Conservation (phyloP, 1,140 invertebrate species). For the Drosophila bifasciata region DNA sequence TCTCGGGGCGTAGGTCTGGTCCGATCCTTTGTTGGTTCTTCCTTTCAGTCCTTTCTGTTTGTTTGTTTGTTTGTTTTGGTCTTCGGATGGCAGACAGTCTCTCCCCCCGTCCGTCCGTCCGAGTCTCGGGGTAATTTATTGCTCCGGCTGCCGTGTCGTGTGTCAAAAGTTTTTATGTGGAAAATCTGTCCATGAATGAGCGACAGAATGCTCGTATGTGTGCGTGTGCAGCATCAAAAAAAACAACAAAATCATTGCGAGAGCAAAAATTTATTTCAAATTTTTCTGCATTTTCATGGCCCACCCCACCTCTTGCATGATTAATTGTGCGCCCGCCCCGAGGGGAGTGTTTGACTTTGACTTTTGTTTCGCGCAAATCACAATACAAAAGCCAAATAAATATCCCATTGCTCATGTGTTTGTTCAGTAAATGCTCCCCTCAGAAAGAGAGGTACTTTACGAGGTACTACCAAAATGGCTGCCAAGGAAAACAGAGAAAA, state of each 20-base stretch:
- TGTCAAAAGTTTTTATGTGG: constrained; percentile 79
- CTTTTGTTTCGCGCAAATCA: constrained; percentile 60
- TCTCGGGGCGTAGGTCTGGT: constrained; percentile 43
- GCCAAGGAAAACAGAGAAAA: constrained; percentile 9
- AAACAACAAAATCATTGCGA: constrained; percentile 71
- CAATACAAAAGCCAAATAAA: constrained; percentile 55
- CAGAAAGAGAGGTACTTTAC: no score
- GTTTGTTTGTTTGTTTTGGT: constrained; percentile 77
- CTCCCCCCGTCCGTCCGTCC: constrained; percentile 28
- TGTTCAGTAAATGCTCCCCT: constrained; percentile 31
- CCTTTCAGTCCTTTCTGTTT: constrained; percentile 26
- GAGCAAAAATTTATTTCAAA: constrained; percentile 64
- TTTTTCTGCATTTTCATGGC: constrained; percentile 68
- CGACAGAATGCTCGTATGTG: constrained; percentile 28
- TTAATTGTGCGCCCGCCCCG: constrained; percentile 60
- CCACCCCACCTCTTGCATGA: constrained; percentile 53
- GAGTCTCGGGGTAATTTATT: constrained; percentile 70
- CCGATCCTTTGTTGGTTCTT: constrained; percentile 32
- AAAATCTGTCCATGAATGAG: constrained; percentile 80
- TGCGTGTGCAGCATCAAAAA: constrained; percentile 43
- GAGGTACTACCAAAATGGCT: constrained; percentile 68
- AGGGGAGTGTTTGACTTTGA: constrained; percentile 65
- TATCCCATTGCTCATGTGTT: constrained; percentile 51
- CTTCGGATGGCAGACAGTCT: constrained; percentile 51
- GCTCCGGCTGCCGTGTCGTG: constrained; percentile 75